Conservation (phyloP, 2,797 vertebrate genomes). For the Phoebastria nigripes region DNA sequence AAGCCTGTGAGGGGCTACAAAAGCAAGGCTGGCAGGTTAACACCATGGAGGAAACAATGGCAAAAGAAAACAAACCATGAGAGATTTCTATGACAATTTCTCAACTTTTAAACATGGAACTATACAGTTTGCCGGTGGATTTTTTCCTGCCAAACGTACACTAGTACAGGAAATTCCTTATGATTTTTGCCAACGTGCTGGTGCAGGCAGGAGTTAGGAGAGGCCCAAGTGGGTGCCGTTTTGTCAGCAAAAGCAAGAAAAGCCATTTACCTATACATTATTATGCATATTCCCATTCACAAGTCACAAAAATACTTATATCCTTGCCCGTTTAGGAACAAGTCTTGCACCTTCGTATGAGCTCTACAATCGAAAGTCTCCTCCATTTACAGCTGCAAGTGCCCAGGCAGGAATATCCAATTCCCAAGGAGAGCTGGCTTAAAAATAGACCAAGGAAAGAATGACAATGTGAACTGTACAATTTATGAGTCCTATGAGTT, state of each 20-base stretch:
- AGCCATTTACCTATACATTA: neutral
- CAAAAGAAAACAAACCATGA: neutral
- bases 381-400: neutral
- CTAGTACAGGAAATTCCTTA: neutral
- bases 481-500: neutral
- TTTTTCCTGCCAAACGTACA: neutral
- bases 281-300: neutral
- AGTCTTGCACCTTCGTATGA: neutral
- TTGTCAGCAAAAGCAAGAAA: neutral
- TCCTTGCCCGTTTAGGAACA: neutral
- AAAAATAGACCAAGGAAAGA: neutral
- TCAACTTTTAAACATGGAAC: neutral
- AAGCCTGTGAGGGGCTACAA: neutral
- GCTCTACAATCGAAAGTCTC: neutral
- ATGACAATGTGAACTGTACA: neutral
- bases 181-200: neutral
- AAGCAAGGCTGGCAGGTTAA: neutral
- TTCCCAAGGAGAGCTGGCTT: neutral
- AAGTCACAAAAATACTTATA: neutral
- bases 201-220: neutral
- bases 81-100: neutral
- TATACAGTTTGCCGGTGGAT: neutral
- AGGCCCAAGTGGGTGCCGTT: rapidly evolving
- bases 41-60: rapidly evolving
- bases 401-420: neutral